Evolutionary conservation across 2,888 invertebrate genomes (phyloP).

Genomic region (Scaptomyza tumidula): DNA sequence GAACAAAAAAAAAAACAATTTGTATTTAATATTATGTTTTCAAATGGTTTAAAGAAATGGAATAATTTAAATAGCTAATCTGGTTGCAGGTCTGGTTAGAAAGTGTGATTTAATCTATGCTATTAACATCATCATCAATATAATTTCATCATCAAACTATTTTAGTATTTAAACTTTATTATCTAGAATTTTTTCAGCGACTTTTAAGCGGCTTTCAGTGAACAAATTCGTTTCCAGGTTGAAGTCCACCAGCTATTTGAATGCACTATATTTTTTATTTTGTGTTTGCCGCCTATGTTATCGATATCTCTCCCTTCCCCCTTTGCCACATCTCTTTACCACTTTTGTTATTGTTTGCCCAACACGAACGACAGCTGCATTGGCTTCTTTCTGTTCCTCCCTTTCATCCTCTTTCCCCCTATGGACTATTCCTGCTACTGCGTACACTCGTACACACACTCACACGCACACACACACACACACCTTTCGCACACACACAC

Average conservation of each 20-base stretch:
- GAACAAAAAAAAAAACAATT: too few relatives aligned
- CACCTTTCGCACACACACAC: slow-evolving; percentile 20
- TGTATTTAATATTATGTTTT: too few relatives aligned
- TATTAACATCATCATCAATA: neutral
- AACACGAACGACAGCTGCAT: slow-evolving; percentile 40
- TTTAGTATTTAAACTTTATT: neutral
- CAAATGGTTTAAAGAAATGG: too few relatives aligned
- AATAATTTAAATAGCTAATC: too few relatives aligned
- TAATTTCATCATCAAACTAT: neutral
- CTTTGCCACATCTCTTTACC: neutral
- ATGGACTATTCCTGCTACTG: neutral
- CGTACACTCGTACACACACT: slow-evolving; percentile 27
- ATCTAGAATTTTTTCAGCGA: neutral
- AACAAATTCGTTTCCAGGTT: too few relatives aligned
- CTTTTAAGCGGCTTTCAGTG: neutral
- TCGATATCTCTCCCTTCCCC: neutral
- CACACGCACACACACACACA: slow-evolving; percentile 43
- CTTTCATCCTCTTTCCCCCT: neutral
- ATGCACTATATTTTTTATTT: slow-evolving; percentile 11
- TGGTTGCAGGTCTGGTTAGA: too few relatives aligned
- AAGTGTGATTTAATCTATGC: too few relatives aligned
- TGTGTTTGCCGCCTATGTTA: neutral
- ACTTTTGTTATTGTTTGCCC: slow-evolving; percentile 32
- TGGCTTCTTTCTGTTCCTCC: slow-evolving; percentile 10
- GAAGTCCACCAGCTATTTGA: neutral